Conservation (phyloP, 2,113 vertebrate genomes). For the Scopus umbretta region DNA sequence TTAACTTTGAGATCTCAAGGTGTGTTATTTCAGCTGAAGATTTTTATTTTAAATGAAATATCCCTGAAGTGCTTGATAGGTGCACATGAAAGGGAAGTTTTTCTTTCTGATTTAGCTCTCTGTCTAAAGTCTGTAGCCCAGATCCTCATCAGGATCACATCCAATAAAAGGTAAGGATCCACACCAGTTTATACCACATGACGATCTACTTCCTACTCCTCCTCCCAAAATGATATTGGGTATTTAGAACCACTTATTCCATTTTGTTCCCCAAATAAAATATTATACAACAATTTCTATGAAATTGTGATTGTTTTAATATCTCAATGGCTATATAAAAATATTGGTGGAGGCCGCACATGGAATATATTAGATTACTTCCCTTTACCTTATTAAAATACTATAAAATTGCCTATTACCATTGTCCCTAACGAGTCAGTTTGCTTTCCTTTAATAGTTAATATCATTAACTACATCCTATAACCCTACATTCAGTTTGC, state of each 20-base stretch:
- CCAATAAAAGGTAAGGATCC: neutral
- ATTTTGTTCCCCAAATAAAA: neutral
- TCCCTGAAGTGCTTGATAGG: neutral
- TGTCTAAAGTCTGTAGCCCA: neutral
- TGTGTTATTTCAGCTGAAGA: neutral
- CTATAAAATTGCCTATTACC: neutral
- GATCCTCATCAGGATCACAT: neutral
- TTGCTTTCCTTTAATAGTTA: neutral
- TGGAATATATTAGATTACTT: neutral
- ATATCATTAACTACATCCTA: neutral
- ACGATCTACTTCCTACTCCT: neutral
- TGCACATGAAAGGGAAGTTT: neutral
- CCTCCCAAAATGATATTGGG: neutral
- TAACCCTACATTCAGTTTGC: neutral
- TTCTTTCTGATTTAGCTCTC: neutral
- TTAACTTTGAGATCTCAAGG: neutral
- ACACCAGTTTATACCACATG: neutral
- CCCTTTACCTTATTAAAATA: neutral
- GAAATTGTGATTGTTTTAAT: neutral
- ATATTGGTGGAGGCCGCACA: neutral
- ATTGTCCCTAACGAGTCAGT: neutral
- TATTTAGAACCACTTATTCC: neutral
- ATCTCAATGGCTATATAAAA: neutral
- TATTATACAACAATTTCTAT: neutral
- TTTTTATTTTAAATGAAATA: conserved; percentile 2